These are phyloP conservation scores for Sandelia bainsii DNA, from an alignment of 2,797 vertebrate genomes.

Conservation along the genomic window DNA sequence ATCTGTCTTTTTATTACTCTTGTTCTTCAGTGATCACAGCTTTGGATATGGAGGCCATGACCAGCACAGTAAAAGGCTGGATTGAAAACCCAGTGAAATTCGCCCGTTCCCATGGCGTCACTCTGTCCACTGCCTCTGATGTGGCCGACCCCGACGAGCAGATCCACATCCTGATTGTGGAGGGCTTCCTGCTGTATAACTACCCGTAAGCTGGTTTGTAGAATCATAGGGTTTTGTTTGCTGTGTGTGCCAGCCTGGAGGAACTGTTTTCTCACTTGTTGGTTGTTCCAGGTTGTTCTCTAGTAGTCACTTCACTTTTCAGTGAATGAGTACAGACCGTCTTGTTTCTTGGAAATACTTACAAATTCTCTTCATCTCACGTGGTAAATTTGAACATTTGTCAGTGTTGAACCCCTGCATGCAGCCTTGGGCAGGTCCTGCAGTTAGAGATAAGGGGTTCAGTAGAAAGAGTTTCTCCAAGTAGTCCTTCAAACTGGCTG, in stretches of 20 bases:
- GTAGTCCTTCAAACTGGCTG: not conserved
- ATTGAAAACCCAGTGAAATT: conserved; percentile 92
- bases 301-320: not conserved
- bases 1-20: conserved; percentile 17
- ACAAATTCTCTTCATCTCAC: conserved; percentile 15
- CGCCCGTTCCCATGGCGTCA: conserved; percentile 91
- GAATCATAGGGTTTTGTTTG: not conserved
- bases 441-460: conserved; percentile 69
- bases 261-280: not conserved
- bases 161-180: conserved; percentile 91
- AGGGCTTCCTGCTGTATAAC: conserved; percentile 96
- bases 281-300: not conserved
- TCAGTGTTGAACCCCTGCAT: not conserved
- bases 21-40: conserved; percentile 87
- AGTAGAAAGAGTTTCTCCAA: conserved; percentile 43
- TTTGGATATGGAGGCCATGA: conserved; percentile 96
- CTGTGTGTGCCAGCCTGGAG: not conserved
- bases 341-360: not conserved
- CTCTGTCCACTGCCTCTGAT: conserved; percentile 65
- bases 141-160: conserved; percentile 78
- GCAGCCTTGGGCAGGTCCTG: conserved; percentile 24
- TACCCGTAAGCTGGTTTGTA: conserved; percentile 82
- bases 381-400: not conserved
- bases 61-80: conserved; percentile 93
- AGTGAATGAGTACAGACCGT: not conserved